Conservation (phyloP, 2,113 vertebrate genomes). For the mouse (Mus musculus) region DNA sequence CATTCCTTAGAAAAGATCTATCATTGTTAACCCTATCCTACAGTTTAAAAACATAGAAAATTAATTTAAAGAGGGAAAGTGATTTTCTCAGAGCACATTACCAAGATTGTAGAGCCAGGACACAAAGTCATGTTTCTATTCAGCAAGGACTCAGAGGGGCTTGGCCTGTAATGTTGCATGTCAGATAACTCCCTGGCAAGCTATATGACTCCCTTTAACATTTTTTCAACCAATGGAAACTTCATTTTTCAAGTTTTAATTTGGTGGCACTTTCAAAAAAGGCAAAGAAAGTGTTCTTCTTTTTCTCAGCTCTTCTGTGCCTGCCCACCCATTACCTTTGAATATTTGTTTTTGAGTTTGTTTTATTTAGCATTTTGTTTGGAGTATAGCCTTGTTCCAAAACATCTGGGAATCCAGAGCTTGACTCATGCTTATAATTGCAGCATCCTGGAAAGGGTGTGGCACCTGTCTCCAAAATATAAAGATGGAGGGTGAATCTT, state of each 20-base stretch:
- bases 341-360: not conserved
- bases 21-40: not conserved
- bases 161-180: not conserved
- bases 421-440: too few species aligned
- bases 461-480: not conserved
- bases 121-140: not conserved
- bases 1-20: not conserved
- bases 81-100: not conserved
- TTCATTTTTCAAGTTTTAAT: conserved; percentile 65
- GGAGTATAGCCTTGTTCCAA: not conserved
- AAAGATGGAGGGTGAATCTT: not conserved
- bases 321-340: not conserved
- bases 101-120: not conserved
- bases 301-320: not conserved
- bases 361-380: not conserved
- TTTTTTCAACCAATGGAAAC: conserved; percentile 62
- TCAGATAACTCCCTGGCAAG: conserved; percentile 55
- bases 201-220: conserved; percentile 56
- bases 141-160: not conserved
- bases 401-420: not conserved
- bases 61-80: not conserved
- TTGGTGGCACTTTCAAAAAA: not conserved
- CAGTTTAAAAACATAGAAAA: conserved; percentile 21
- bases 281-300: too few species aligned
- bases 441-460: not conserved